Base-by-base conservation (phyloP, 1,140 invertebrate genomes). In the Heliconius hermathena region DNA sequence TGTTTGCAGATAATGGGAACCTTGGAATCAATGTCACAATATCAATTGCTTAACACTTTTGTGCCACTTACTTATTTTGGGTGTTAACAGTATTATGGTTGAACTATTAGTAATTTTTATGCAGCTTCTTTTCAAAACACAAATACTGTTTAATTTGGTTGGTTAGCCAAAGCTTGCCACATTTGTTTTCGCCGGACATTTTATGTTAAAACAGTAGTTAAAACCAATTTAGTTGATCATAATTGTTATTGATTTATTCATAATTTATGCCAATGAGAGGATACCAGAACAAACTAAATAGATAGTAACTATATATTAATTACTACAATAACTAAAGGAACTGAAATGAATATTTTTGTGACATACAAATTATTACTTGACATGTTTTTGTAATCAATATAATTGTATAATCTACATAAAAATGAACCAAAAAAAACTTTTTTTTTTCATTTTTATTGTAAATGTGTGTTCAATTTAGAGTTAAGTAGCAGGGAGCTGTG, bases 1-100 rank as follows among this genome's bases (percentile, higher is more conserved):
- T 99, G 66, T 99, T 99, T 96, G 98, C 99, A 26, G 99, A 99
- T 92, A 99, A 99, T 95, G 99, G 99, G 8, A 99, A 99, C 95
- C 96, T 99, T 78, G 99, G 99, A 83, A 99, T 99, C 85, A 99
- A 99, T 95, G 99, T 99, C 81, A 99, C 99, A 88, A 99, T 99
- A 93, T 98, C 98, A 80, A 97, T 98, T 96, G 97, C 97, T 94
- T 97, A 94, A 87, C 26, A 66, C 22, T 29, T 79, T 82, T 74
- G 79, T 73, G 77, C 49, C 54, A 77, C 74, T 66, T 46, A 77
- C 46, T 66, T 77, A 26, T 81, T 75, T 74, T 76, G 70, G 52
- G 71, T 80, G 71, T 76, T 74, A 76, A 79, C 22, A 66, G 26
- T 66, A 66, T 66, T 66, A 66, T 29, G 26, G 60, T 26, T 66